Conservation (phyloP, 2,888 invertebrate species). For the Tipula lateralis region DNA sequence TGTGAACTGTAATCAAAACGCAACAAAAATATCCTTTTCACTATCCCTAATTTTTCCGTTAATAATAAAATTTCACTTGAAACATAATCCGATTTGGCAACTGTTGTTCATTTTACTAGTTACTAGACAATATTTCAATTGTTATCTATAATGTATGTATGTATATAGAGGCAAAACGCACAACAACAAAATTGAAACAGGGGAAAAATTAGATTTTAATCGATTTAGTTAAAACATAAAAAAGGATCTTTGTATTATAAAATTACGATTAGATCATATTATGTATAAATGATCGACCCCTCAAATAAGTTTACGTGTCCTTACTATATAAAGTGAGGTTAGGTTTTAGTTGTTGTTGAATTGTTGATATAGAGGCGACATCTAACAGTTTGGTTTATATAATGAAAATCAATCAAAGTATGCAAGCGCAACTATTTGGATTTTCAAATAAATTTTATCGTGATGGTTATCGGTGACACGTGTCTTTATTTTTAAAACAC, state of each 20-base stretch:
- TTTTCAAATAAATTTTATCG: neutral
- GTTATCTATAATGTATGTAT: neutral
- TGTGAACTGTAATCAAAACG: slow-evolving; percentile 25
- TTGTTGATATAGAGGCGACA: neutral
- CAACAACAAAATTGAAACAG: slow-evolving; percentile 15
- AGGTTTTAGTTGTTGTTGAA: neutral
- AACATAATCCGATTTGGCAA: slow-evolving; percentile 34
- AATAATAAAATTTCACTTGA: slow-evolving; percentile 32
- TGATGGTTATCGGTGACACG: neutral
- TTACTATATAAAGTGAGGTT: neutral
- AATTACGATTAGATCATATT: slow-evolving; percentile 11
- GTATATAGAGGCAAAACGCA: neutral
- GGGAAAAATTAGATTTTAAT: slow-evolving; percentile 25
- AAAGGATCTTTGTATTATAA: neutral
- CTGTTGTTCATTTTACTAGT: slow-evolving; percentile 27
- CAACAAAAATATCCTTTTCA: slow-evolving; percentile 25
- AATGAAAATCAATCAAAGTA: neutral
- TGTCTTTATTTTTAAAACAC: neutral
- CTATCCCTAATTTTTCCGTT: slow-evolving; percentile 20
- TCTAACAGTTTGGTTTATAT: neutral
- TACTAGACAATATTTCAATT: slow-evolving; percentile 13
- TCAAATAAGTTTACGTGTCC: neutral
- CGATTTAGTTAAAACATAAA: neutral
- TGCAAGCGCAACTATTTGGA: neutral
- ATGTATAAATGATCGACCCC: neutral